Evolutionary conservation across 2,113 vertebrate genomes (phyloP).

Genomic region (Chionodraco myersi): DNA sequence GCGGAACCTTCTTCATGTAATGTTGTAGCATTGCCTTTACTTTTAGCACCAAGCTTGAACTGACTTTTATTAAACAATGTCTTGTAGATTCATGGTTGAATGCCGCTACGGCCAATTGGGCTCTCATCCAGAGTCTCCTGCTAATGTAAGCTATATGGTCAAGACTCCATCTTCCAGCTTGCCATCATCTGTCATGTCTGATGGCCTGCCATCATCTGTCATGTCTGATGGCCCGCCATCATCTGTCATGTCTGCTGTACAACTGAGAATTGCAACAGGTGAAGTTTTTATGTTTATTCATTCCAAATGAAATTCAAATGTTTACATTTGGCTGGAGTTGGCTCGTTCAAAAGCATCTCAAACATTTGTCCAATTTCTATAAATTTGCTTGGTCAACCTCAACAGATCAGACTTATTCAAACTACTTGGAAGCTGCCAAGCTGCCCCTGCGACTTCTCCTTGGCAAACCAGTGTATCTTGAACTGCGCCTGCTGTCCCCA

Average conservation of each 20-base stretch:
- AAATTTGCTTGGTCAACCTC: not conserved
- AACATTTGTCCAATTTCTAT: not conserved
- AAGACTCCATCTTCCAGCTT: slow-evolving; percentile 35
- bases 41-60: not conserved
- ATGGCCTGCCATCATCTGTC: slow-evolving; percentile 30
- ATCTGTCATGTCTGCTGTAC: slow-evolving; percentile 31
- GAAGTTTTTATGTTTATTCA: not conserved
- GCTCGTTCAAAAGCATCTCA: not conserved
- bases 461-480: slow-evolving; percentile 76
- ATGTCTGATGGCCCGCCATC: slow-evolving; percentile 29
- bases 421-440: slow-evolving; percentile 57
- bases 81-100: slow-evolving; percentile 76
- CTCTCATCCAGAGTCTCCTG: not conserved
- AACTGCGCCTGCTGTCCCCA: slow-evolving; percentile 65
- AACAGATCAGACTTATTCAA: slow-evolving; percentile 69
- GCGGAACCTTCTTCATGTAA: no score
- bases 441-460: slow-evolving; percentile 73
- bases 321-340: not conserved
- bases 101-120: slow-evolving; percentile 71
- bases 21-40: not conserved
- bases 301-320: fast-evolving
- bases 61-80: not conserved
- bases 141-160: slow-evolving; percentile 76
- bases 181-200: slow-evolving; percentile 13
- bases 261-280: slow-evolving; percentile 79